Base-by-base conservation (phyloP, 2,113 vertebrate genomes). In the Esox niger region DNA sequence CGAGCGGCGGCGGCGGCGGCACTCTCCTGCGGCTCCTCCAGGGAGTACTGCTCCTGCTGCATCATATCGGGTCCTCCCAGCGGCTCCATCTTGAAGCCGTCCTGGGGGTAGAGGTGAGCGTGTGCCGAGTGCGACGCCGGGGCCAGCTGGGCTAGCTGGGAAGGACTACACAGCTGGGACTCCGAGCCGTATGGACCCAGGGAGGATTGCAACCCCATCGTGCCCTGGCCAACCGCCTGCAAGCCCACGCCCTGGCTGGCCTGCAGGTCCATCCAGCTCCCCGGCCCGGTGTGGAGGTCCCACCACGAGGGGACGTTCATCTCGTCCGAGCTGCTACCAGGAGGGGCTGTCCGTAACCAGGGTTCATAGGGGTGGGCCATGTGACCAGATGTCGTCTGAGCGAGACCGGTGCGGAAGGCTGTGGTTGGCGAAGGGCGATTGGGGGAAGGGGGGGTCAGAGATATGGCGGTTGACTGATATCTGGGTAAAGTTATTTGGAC, bases 321-420 rank as follows among this genome's bases (percentile, higher is more conserved):
- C 3, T 97, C 96, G 4, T 98, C 96, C 0, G 92, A 73, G 17
- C 83, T 84, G 38, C 88, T 86, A 23, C 91, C 88, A 38, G 94
- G 82, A 38, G 92, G 91, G 13, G 95, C 92, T n/a, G 96, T 92
- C 58, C 95, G 88, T 82, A 96, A 85, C 95, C 95, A 98, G 5
- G 95, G 88, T 80, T 98, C 95, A 2, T 97, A 97, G 1, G 94
- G 95, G 76, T 98, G 95, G 33, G 95, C 93, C 96, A 98, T 98
- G 83, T 31, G 62, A 66, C 47, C 77, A 60, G 73, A 68, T 66
- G 43, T 38, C 69, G 66, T 73, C 68, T 74, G 65, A 20, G 70
- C 49, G 66, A 57, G 49, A 30, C 58, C 60, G 63, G 62, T 13
- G 70, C 73, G 56, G 63, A 69, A 62, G 67, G 68, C 69, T 60